A percentile compares a stretch with the other conserved stretches of the same genome.
phyloP scores from a whole-genome alignment of 2,113 vertebrate genomes.

The Oryctolagus cuniculus region mOryCun1.1 NC_091452.1:5177501-5178000 shows the following conservation, averaged over 20 bases:
- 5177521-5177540: not conserved
- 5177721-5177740: no score
- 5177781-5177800: no score
- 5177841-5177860: not conserved
- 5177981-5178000: not conserved
- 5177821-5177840: not conserved
- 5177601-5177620: no score
- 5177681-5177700: no score
- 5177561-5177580: not conserved
- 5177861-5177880: not conserved
- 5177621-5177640: no score
- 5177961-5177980: not conserved
- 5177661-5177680: no score
- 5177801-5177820: accelerated
- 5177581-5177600: not conserved
- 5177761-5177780: no score
- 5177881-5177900: no score
- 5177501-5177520: not conserved
- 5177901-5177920: not conserved
- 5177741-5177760: no score
- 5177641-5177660: no score
- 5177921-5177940: not conserved
- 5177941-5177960: not conserved
- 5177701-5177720: no score
- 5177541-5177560: not conserved